These are phyloP conservation scores for Danio kyathit DNA, from an alignment of 2,797 vertebrate species.

Conservation along the genomic window DNA sequence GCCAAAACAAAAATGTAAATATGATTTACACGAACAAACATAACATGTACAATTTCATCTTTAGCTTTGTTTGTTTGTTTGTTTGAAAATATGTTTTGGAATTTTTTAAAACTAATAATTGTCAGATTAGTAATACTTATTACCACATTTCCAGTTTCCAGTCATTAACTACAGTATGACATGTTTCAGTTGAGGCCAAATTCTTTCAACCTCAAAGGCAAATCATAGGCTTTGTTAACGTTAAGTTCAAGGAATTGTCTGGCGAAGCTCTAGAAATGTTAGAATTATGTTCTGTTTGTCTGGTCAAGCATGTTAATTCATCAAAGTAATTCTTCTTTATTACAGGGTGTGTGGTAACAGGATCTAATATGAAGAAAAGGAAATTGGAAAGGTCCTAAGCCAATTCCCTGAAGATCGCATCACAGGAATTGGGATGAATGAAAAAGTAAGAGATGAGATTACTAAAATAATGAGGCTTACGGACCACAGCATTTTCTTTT, in stretches of 20 bases:
- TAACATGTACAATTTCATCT: too few relatives aligned
- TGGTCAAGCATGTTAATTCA: slow-evolving; percentile 35
- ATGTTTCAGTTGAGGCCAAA: slow-evolving; percentile 51
- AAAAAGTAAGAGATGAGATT: neutral
- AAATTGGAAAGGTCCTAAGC: slow-evolving; percentile 25
- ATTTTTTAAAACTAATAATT: neutral
- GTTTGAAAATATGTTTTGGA: too few relatives aligned
- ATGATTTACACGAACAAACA: too few relatives aligned
- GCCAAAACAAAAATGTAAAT: too few relatives aligned
- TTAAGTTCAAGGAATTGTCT: slow-evolving; percentile 56
- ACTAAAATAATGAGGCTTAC: neutral
- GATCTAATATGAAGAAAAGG: slow-evolving; percentile 12
- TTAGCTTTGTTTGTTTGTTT: too few relatives aligned
- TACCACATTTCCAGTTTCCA: slow-evolving; percentile 25
- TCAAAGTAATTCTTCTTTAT: slow-evolving; percentile 40
- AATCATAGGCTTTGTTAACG: slow-evolving; percentile 58
- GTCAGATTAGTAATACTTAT: slow-evolving; percentile 10
- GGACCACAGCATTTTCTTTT: neutral
- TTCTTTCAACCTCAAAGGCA: slow-evolving; percentile 69
- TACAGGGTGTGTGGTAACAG: slow-evolving; percentile 41
- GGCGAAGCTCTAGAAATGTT: slow-evolving; percentile 17
- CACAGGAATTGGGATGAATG: neutral
- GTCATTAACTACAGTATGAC: slow-evolving; percentile 16
- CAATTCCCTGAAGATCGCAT: neutral
- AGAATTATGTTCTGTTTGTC: slow-evolving; percentile 36